Base-by-base conservation (phyloP, 2,888 invertebrate genomes). In the Poecilobothrus nobilitatus region DNA sequence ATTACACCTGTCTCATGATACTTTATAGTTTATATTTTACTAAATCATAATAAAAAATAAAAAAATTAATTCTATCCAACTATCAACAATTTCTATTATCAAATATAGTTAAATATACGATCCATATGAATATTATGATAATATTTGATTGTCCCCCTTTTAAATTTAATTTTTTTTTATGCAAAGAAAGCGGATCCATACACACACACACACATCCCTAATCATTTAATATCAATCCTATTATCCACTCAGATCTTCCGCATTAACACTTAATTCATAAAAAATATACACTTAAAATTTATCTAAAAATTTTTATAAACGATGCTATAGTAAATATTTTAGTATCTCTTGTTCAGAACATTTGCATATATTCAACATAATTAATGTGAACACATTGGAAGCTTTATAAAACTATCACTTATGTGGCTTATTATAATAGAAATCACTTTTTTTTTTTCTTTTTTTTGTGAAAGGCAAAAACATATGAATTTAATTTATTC, bases 211-310 rank as follows among this genome's bases (percentile, higher is more conserved):
- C 53, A 53, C 12, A 37, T 37, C 1, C 18, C 53, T 18, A 53
- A 12, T 53, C 2, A 53, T 53, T 53, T 12, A 53, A 53, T 12
- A 53, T 53, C 15, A 3, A 12, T 15, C 12, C 53, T 53, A 53
- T 53, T 53, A 53, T 53, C 53, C 53, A 53, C 53, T 53, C 53
- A 53, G 53, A 53, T 53, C 53, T 53, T 53, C 53, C 53, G 53
- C 18, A 18, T 53, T 18, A 53, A 53, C 53, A 53, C 53, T 53
- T 53, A 53, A 53, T 53, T 53, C 18, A 53, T 53, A 53, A 53
- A 53, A 53, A 53, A 18, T 4, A n/a, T 9, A 53, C 37, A 8
- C 53, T 53, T 53, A 18, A 53, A 53, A 18, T 53, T 53, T 53
- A 53, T 18, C 15, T 53, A 18, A 53, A 44, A 18, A 53, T 41